Evolutionary conservation across 2,113 vertebrate species (phyloP), one percentile per base, ranked within the genome.

Genomic region (Myanophis thanlyinensis): DNA sequence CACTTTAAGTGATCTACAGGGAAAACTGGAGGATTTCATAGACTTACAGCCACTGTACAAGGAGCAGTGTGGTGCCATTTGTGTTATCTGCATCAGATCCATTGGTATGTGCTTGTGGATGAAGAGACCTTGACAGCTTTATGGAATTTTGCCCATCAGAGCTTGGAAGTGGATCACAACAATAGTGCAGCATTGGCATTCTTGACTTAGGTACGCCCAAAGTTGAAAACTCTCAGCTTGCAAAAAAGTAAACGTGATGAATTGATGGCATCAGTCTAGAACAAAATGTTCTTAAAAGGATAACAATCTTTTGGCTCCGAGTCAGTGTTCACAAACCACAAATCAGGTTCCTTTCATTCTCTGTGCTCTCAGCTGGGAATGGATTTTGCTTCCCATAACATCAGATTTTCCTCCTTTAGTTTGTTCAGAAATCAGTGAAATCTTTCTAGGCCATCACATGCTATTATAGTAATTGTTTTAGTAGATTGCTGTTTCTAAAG

Each of bases 311-410:
- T 94, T 96, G 96, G 93, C 93, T 93, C 91, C 90, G 90, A 91
- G 93, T 96, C 93, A 95, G 95, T 89, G 67, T 94, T 94, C 93
- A 95, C 89, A 91, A 89, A 92, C 95, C 95, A 67, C 93, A 93
- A 94, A 94, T 91, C 91, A 97, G 94, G 96, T 95, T 95, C 89
- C n/a, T 94, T 85, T 95, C 92, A 88, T 23, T 94, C 56, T 94
- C 91, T 93, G 92, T 1, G 48, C 44, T 87, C 95, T 96, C 96
- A 94, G 95, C 95, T 95, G 91, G 91, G 93, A 93, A 56, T 49
- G 92, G 93, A 92, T 93, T 95, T 96, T 94, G 93, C 92, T 96
- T 91, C 46, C 87, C 67, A 92, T 53, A 95, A 93, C 92, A 94
- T 93, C 67, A 93, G 93, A 30, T 23, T 93, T 96, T 94, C 85